Percentiles rank a stretch among this genome's conserved stretches.
Evolutionary conservation across 2,797 vertebrate species (phyloP).

Genomic region (Ficedula albicollis): DNA sequence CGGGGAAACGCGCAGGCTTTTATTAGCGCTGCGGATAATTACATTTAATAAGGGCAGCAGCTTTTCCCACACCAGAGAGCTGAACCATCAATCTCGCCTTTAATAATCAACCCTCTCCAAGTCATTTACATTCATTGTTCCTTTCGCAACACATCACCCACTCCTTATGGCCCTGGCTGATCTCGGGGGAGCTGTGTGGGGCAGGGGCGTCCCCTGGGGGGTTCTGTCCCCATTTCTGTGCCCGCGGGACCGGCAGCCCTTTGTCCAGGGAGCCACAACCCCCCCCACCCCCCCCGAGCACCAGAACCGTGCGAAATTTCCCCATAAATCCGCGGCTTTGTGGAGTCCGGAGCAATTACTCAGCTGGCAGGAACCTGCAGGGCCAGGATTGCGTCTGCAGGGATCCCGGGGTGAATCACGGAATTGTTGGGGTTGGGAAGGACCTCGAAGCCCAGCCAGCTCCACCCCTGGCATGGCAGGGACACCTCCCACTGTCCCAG

Average conservation of each 20-base stretch:
- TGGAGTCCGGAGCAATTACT: not conserved
- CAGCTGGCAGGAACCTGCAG: not conserved
- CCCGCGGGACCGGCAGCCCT: fast-evolving
- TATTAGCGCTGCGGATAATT: conserved; percentile 57
- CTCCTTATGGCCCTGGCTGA: not conserved
- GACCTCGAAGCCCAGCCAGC: fast-evolving
- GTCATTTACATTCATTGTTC: conserved; percentile 30
- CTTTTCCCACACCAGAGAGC: conserved; percentile 56
- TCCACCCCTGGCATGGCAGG: not conserved
- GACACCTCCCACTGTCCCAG: not conserved
- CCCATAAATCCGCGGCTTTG: fast-evolving
- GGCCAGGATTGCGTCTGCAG: fast-evolving
- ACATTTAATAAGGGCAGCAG: conserved; percentile 57
- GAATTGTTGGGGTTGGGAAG: not conserved
- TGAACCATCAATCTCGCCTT: conserved; percentile 54
- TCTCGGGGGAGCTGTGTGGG: not conserved
- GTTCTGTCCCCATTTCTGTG: fast-evolving
- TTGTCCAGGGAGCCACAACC: not conserved
- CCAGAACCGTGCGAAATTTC: fast-evolving
- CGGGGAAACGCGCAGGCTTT: not conserved
- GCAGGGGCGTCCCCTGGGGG: fast-evolving
- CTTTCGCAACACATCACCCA: not conserved
- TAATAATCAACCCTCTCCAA: conserved; percentile 38
- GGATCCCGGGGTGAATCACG: not conserved
- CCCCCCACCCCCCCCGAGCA: not conserved